Conservation (phyloP, 2,797 vertebrate species). For the Tauraco hartlaubi region DNA sequence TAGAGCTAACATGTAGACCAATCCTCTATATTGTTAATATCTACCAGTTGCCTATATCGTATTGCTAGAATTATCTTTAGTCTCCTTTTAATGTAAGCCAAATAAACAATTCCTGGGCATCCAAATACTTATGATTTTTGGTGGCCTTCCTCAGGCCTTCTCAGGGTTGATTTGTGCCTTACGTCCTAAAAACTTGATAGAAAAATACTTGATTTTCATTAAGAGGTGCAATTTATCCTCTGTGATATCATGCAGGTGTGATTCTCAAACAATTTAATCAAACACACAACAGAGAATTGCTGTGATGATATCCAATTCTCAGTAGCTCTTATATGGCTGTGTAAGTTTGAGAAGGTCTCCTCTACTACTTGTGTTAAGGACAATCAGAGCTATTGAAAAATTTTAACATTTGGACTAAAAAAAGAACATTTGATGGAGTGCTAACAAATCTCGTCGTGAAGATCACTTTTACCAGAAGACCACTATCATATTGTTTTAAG, state of each 20-base stretch:
- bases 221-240: background rate
- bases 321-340: background rate
- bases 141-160: background rate
- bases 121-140: background rate
- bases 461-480: background rate
- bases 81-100: background rate
- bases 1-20: background rate
- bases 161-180: background rate
- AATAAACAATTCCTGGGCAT: background rate
- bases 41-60: background rate
- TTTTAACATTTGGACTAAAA: background rate
- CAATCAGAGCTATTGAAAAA: background rate
- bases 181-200: background rate
- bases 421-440: background rate
- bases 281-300: fast-evolving
- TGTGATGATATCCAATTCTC: background rate
- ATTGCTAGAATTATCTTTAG: background rate
- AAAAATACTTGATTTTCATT: background rate
- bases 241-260: background rate
- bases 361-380: background rate
- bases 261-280: background rate
- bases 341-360: background rate
- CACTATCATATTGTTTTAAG: background rate
- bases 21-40: background rate
- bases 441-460: background rate